Evolutionary conservation across 2,113 vertebrate species (phyloP).

Genomic region (Motacilla alba): DNA sequence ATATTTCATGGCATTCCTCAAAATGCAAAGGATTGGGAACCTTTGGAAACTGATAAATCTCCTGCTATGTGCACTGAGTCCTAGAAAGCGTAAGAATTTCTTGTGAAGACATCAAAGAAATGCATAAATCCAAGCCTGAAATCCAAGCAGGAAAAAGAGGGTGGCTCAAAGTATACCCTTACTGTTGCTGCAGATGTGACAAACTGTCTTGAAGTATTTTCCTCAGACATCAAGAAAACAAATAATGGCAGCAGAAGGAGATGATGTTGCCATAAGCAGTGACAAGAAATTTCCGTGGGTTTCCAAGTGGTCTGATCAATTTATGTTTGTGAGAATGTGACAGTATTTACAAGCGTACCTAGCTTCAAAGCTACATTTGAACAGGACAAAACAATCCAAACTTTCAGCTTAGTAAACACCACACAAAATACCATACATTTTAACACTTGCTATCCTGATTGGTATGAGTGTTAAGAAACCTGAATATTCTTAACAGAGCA

Average conservation of each 20-base stretch:
- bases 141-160: not conserved
- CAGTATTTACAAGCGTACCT: not conserved
- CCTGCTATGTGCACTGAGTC: not conserved
- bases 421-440: not conserved
- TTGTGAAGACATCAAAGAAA: not conserved
- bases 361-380: not conserved
- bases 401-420: not conserved
- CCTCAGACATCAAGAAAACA: not conserved
- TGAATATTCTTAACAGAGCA: not conserved
- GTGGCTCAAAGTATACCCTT: not conserved
- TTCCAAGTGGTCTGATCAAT: not conserved
- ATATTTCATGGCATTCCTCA: not conserved
- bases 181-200: not conserved
- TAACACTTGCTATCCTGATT: rapidly evolving
- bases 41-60: not conserved
- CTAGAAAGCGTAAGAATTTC: not conserved
- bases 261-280: not conserved
- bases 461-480: not conserved
- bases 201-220: not conserved
- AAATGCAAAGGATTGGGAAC: not conserved
- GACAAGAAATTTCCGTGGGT: not conserved
- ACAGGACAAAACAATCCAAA: not conserved
- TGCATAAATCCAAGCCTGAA: not conserved
- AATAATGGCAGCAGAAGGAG: not conserved
- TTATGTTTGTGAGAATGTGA: not conserved